A percentile compares a stretch with the other conserved stretches of the same genome.
These are phyloP conservation scores for Cloeon dipterum DNA, from an alignment of 2,888 invertebrate species.

Conservation along the genomic window DNA sequence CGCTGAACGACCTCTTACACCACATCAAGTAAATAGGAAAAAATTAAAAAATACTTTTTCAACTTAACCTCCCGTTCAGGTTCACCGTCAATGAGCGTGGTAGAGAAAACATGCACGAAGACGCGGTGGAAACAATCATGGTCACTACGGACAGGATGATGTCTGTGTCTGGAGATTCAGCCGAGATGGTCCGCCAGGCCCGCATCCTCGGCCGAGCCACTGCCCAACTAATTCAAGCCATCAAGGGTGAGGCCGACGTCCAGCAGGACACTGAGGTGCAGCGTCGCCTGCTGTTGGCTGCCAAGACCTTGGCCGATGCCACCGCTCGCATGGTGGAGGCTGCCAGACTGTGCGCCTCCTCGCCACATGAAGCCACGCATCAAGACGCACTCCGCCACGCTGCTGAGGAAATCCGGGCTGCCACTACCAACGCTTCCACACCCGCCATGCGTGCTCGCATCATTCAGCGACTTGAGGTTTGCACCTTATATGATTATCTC, in stretches of 20 bases:
- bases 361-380: conserved; percentile 57
- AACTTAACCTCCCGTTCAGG: neutral
- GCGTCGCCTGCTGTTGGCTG: conserved; percentile 74
- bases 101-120: conserved; percentile 46
- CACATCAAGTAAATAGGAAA: conserved; percentile 48
- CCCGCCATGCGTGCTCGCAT: conserved; percentile 50
- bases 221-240: conserved; percentile 77
- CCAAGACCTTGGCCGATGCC: conserved; percentile 85
- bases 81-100: conserved; percentile 22
- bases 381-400: conserved; percentile 69
- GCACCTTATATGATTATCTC: conserved; percentile 13
- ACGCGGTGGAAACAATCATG: conserved; percentile 73
- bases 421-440: conserved; percentile 67
- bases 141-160: conserved; percentile 73
- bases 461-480: conserved; percentile 33
- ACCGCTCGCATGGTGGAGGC: conserved; percentile 95
- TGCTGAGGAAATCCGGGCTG: conserved; percentile 80
- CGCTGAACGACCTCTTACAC: conserved; percentile 68
- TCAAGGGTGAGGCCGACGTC: conserved; percentile 81
- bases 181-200: conserved; percentile 88
- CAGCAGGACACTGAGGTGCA: conserved; percentile 76
- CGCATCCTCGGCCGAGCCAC: conserved; percentile 81
- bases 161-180: conserved; percentile 62
- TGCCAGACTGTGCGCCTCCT: conserved; percentile 73
- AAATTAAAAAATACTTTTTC: too few relatives aligned